Evolutionary conservation across 2,797 vertebrate species (phyloP), one percentile per base, ranked within the genome.

Genomic region (Parauchenoglanis ngamensis): DNA sequence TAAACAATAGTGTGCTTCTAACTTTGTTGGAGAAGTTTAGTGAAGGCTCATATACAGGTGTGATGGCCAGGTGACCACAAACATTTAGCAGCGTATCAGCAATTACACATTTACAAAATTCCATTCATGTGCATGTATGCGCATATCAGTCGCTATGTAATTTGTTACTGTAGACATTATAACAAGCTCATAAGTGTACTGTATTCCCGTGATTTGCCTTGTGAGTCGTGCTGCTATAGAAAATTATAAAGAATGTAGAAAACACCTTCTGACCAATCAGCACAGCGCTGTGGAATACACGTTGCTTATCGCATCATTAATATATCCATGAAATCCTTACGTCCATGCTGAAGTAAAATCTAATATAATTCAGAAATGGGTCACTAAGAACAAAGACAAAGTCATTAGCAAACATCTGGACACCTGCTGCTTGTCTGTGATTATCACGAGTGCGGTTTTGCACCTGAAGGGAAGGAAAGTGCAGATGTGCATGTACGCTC

Each of bases 371-470:
- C n/a, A 25, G 56, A 75, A 75, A 46, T 6, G 19, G 25, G 25
- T 28, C 0, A 0, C 56, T 54, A 25, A 25, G 17, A 23, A 44
- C 23, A 52, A 70, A 75, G 40, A 40, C 40, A 40, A 35, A 35
- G 54, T 57, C 65, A 61, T 40, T 63, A 40, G 25, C 5, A 23
- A 76, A 83, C 59, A 35, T 79, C 23, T 87, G 70, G 75, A 77
- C 65, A 81, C 57, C 79, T 83, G 54, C 76, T 56, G 76, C 76
- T 35, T 57, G 52, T 56, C 52, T 35, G 80, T 63, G 95, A 95
- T 94, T 92, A 96, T 93, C 91, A 92, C 93, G 92, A 92, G 92
- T 94, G 92, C 94, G 92, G 91, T 1, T 92, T 91, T 90, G 82
- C 90, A 89, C 91, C 73, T 92, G 90, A 92, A 35, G 85, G 85